Evolutionary conservation across 1,140 invertebrate genomes (phyloP).

Genomic region (Bombyx mori): DNA sequence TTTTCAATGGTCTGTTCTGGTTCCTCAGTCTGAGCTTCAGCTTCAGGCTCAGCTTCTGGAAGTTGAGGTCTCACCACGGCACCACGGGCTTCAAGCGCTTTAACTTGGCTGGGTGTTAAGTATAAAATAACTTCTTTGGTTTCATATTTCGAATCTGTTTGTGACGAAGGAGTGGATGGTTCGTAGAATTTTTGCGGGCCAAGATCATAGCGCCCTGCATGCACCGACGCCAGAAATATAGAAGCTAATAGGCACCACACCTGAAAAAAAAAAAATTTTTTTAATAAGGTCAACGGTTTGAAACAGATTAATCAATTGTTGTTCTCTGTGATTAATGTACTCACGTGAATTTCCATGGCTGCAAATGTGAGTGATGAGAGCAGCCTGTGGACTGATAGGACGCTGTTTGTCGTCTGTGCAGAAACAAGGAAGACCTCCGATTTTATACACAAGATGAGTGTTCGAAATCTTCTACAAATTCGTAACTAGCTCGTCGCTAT

Average conservation of each 20-base stretch:
- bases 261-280: slow-evolving; percentile 14
- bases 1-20: slow-evolving; percentile 9
- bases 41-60: background rate
- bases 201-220: slow-evolving; percentile 12
- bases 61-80: slow-evolving; percentile 10
- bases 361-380: slow-evolving; percentile 1
- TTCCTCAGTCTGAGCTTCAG: slow-evolving; percentile 2
- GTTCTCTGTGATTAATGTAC: slow-evolving; percentile 4
- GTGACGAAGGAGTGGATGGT: slow-evolving; percentile 5
- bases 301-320: background rate
- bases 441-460: slow-evolving; percentile 25
- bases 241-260: slow-evolving; percentile 13
- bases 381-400: slow-evolving; percentile 11
- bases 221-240: slow-evolving; percentile 12
- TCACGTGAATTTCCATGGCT: slow-evolving; percentile 20
- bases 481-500: slow-evolving; percentile 13
- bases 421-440: slow-evolving; percentile 18
- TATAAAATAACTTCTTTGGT: slow-evolving; percentile 45
- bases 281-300: too few species aligned
- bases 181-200: slow-evolving; percentile 32
- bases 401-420: slow-evolving; percentile 16
- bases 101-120: slow-evolving; percentile 44
- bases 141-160: slow-evolving; percentile 23
- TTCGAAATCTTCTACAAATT: slow-evolving; percentile 15
- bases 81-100: slow-evolving; percentile 30